A percentile compares a stretch with the other conserved stretches of the same genome.
Evolutionary conservation across 2,113 vertebrate genomes (phyloP).

Genomic region (Eptesicus fuscus): DNA sequence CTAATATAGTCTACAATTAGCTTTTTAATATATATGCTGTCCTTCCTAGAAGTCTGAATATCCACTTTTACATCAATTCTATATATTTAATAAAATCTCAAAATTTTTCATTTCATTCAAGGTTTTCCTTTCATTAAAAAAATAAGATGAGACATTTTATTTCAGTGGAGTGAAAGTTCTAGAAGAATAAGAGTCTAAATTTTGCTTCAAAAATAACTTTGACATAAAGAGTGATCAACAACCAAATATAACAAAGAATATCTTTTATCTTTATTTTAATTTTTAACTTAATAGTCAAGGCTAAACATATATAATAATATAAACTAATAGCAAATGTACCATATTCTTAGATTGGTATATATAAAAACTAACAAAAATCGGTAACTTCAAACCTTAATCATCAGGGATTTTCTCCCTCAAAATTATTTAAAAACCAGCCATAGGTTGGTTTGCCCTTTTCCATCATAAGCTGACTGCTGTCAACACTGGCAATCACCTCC

Average conservation of each 20-base stretch:
- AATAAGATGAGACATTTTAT: not conserved
- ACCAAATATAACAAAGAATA: not conserved
- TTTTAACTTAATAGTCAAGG: not conserved
- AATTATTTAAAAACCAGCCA: not conserved
- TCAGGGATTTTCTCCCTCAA: not conserved
- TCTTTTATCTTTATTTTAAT: not conserved
- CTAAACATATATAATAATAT: not conserved
- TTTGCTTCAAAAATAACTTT: not conserved
- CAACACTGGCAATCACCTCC: not conserved
- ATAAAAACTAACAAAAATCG: not conserved
- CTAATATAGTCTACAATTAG: not conserved
- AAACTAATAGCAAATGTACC: not conserved
- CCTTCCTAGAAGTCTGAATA: not conserved
- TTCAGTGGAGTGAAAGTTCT: not conserved
- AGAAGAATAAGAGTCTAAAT: not conserved
- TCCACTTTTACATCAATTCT: not conserved
- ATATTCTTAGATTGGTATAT: not conserved
- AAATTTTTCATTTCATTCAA: not conserved
- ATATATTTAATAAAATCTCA: slow-evolving; percentile 4
- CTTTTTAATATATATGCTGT: not conserved
- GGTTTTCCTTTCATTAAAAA: no score
- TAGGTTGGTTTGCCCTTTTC: not conserved
- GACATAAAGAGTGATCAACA: not conserved
- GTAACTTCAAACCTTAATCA: not conserved
- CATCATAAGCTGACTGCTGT: not conserved